Base-by-base conservation (phyloP, 2,113 vertebrate species). In the Pomatostomus ruficeps region DNA sequence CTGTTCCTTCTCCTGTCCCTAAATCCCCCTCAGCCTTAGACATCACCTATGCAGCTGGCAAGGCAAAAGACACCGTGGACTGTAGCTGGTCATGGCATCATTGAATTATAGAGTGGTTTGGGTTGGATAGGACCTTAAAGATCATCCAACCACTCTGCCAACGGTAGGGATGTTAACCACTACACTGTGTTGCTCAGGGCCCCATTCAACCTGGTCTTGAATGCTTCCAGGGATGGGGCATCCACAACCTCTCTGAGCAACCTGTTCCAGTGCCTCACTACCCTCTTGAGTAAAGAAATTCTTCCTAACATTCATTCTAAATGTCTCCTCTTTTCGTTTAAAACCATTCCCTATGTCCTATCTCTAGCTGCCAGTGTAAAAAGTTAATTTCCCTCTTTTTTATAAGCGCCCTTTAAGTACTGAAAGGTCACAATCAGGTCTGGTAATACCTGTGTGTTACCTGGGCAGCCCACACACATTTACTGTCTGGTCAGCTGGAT, bases 11-110 rank as follows among this genome's bases (percentile, higher is more conserved):
- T 81, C 46, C 48, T 7, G 2, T 21, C 61, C 46, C 21, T 67
- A 46, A 49, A 71, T 20, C 12, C 12, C 10, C 7, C 33, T 66
- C 65, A 54, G 61, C 23, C 51, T 62, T 20, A 24, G 15, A 36
- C 2, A 13, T 14, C 29, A 55, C 8, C 49, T 3, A 0, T 5
- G 9, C 35, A 63, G 46, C 25, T 49, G 48, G 57, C 1, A 6
- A 67, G 25, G 66, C 71, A 82, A 67, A 54, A 62, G 29, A 35
- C 23, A 29, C 16, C 22, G 1, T 1, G 9, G 7, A 7, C n/a
- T 14, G 5, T 3, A 51, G 58, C 0, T 23, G 42, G 68, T 33
- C 22, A 28, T 11, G 18, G 40, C 18, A 61, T 28, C 25, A 68
- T 0, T 46, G 45, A 81, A 67, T 35, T 38, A 52, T 5, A 61